Percentiles rank a stretch among this genome's conserved stretches.
These are phyloP conservation scores for Torymus texanus DNA, from an alignment of 2,888 invertebrate species.

Conservation along the genomic window DNA sequence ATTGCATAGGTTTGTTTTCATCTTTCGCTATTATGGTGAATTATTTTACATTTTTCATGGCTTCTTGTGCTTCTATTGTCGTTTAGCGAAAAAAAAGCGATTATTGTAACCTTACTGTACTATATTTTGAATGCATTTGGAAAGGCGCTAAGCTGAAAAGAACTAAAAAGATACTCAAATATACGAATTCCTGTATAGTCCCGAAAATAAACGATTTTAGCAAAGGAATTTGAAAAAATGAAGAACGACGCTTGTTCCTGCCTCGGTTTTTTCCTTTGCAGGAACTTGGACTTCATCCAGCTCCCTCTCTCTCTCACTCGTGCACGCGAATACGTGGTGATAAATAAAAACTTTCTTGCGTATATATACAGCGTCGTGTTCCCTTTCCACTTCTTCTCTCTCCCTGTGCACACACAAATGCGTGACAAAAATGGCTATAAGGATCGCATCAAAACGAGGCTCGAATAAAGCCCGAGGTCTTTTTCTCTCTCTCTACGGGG, in stretches of 20 bases:
- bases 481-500: constrained; percentile 10
- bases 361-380: background rate
- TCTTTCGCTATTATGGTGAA: too few relatives aligned
- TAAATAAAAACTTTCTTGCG: constrained; percentile 52
- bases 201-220: background rate
- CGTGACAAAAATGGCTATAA: constrained; percentile 53
- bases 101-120: too few relatives aligned
- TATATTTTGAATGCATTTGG: too few relatives aligned
- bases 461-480: constrained; percentile 32
- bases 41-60: too few relatives aligned
- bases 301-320: background rate
- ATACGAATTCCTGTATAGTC: too few relatives aligned
- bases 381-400: too few relatives aligned
- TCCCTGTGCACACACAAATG: constrained; percentile 13
- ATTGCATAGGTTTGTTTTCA: too few relatives aligned
- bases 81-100: too few relatives aligned
- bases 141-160: too few relatives aligned
- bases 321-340: constrained; percentile 28
- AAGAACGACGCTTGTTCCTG: constrained; percentile 35
- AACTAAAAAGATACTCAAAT: too few relatives aligned
- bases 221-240: constrained; percentile 2
- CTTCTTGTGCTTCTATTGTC: too few relatives aligned
- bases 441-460: constrained; percentile 41
- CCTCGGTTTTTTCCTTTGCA: constrained; percentile 20
- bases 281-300: constrained; percentile 49